Percentiles rank a stretch among this genome's conserved stretches.
phyloP scores from a whole-genome alignment of 2,113 vertebrate genomes.

The Myodes glareolus region DNA sequence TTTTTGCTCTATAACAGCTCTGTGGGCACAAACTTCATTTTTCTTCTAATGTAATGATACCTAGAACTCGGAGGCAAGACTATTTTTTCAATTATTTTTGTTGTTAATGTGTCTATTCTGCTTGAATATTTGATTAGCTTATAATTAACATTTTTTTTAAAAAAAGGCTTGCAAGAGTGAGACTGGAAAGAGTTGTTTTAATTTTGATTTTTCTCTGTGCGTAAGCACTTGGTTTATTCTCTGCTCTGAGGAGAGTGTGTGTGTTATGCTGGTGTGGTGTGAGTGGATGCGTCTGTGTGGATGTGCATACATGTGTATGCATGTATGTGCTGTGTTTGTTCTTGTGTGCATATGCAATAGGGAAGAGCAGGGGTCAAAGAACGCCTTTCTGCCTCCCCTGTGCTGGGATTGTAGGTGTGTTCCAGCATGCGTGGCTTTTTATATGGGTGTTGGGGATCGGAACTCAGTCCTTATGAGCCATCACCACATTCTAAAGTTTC shows the following conservation, averaged over 20 bases:
- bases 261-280: not conserved
- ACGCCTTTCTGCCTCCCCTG: not conserved
- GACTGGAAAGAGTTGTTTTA: not conserved
- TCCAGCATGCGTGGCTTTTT: not conserved
- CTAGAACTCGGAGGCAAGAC: not conserved
- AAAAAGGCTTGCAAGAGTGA: not conserved
- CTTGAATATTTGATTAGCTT: not conserved
- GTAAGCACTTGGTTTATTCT: not conserved
- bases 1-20: not conserved
- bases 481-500: not conserved
- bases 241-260: not conserved
- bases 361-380: not conserved
- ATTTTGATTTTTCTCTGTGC: conserved; percentile 25
- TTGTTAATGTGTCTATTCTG: not conserved
- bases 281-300: not conserved
- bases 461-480: not conserved
- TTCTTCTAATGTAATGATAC: not conserved
- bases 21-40: not conserved
- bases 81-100: not conserved
- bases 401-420: not conserved
- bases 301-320: not conserved
- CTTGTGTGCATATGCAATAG: no score
- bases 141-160: not conserved
- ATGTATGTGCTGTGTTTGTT: not conserved
- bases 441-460: not conserved